Evolutionary conservation across 2,888 invertebrate genomes (phyloP).

Genomic region (Apotomis capreana): DNA sequence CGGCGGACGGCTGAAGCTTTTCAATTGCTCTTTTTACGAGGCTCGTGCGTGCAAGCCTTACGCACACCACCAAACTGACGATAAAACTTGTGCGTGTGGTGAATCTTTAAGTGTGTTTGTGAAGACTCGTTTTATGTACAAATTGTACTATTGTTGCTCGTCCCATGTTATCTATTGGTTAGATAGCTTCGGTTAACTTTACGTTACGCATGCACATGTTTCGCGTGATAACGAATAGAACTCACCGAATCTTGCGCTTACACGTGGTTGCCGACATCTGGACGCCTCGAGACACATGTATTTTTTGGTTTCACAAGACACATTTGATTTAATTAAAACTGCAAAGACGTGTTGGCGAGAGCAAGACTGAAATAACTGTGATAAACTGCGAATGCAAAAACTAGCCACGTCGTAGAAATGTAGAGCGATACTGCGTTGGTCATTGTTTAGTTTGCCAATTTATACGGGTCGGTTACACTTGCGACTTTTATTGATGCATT

Average conservation of each 20-base stretch:
- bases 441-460: constrained; percentile 84
- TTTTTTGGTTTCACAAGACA: constrained; percentile 68
- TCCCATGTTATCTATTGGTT: constrained; percentile 67
- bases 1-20: constrained; percentile 80
- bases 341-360: constrained; percentile 77
- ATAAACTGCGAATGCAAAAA: constrained; percentile 76
- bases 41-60: constrained; percentile 65
- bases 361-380: constrained; percentile 81
- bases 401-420: constrained; percentile 77
- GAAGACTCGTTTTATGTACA: constrained; percentile 68
- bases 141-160: constrained; percentile 55
- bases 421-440: constrained; percentile 78
- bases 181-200: constrained; percentile 69
- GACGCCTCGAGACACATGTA: constrained; percentile 63
- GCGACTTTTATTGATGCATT: constrained; percentile 82
- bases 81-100: constrained; percentile 71
- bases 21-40: constrained; percentile 74
- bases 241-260: constrained; percentile 66
- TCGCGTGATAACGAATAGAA: constrained; percentile 45
- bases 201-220: constrained; percentile 49
- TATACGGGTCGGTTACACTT: constrained; percentile 83
- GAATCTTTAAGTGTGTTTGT: constrained; percentile 68
- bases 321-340: constrained; percentile 70
- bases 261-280: constrained; percentile 65
- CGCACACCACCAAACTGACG: constrained; percentile 69